Conservation (phyloP, 2,888 invertebrate genomes). For the Rhagonycha fulva region DNA sequence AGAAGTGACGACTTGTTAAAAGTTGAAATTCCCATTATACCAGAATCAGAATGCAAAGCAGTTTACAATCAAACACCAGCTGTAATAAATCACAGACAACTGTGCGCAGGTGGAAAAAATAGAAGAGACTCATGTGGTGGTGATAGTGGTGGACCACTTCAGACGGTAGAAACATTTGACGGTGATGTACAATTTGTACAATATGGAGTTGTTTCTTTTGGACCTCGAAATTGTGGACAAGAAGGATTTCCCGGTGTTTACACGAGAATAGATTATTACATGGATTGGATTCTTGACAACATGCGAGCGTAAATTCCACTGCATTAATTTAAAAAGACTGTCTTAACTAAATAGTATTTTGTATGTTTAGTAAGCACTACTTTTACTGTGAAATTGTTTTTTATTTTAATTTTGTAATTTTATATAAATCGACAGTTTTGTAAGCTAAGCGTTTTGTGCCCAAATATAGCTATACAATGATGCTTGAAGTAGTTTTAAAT, state of each 20-base stretch:
- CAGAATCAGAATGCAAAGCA: conserved; percentile 38
- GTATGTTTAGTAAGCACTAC: background rate
- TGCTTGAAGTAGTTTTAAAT: too few relatives aligned
- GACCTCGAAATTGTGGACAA: conserved; percentile 51
- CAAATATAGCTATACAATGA: too few relatives aligned
- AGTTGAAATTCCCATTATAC: conserved; percentile 43
- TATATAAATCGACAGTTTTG: too few relatives aligned
- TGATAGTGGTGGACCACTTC: conserved; percentile 71
- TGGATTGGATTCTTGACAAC: conserved; percentile 64
- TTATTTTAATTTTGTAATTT: too few relatives aligned
- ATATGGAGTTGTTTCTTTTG: conserved; percentile 59
- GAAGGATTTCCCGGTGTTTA: conserved; percentile 70
- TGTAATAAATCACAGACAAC: conserved; percentile 50
- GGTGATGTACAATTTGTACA: conserved; percentile 56
- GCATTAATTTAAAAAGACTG: background rate
- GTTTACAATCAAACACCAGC: conserved; percentile 40
- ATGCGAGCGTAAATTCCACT: background rate
- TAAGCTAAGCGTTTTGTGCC: too few relatives aligned
- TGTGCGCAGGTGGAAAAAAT: conserved; percentile 68
- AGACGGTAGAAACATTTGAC: background rate
- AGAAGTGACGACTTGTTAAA: conserved; percentile 15
- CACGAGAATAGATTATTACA: conserved; percentile 63
- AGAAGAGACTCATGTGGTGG: conserved; percentile 68
- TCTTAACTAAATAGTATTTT: background rate
- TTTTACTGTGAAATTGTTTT: background rate